These are phyloP conservation scores for Dasypolia templi DNA, from an alignment of 2,888 invertebrate species.

Conservation along the genomic window DNA sequence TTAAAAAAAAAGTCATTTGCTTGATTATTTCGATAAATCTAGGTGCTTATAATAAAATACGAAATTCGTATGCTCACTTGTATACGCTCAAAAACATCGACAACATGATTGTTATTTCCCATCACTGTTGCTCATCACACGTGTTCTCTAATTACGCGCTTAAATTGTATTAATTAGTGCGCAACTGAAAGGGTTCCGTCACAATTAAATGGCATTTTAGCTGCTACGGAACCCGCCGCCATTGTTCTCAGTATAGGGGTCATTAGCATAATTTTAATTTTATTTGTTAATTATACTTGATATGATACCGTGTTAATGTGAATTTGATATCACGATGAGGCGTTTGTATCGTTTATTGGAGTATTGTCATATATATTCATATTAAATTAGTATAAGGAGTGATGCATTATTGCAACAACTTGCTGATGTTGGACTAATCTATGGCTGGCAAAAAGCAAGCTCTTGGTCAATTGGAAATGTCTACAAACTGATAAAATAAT, in stretches of 20 bases:
- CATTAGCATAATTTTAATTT: conserved; percentile 80
- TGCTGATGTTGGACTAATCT: neutral
- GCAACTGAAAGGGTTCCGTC: conserved; percentile 87
- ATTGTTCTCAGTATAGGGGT: conserved; percentile 80
- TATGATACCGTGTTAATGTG: conserved; percentile 55
- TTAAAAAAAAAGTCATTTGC: neutral
- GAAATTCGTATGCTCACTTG: rapidly evolving
- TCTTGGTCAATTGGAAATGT: too few species aligned
- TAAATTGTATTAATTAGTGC: conserved; percentile 89
- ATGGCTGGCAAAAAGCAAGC: too few species aligned
- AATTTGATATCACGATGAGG: conserved; percentile 16
- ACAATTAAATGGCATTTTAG: conserved; percentile 81
- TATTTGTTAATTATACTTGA: conserved; percentile 68
- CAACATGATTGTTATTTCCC: conserved; percentile 34
- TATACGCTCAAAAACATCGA: conserved; percentile 43
- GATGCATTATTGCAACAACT: neutral
- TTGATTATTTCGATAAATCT: neutral
- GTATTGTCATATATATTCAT: neutral
- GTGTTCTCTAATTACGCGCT: conserved; percentile 87
- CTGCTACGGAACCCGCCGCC: conserved; percentile 70
- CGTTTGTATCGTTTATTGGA: conserved; percentile 21
- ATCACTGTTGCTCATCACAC: conserved; percentile 80
- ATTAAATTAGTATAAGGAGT: neutral
- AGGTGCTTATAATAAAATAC: neutral
- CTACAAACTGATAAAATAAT: too few species aligned